Evolutionary conservation across 2,797 vertebrate genomes (phyloP), one percentile per base, ranked within the genome.

Genomic region (Lacerta agilis): DNA sequence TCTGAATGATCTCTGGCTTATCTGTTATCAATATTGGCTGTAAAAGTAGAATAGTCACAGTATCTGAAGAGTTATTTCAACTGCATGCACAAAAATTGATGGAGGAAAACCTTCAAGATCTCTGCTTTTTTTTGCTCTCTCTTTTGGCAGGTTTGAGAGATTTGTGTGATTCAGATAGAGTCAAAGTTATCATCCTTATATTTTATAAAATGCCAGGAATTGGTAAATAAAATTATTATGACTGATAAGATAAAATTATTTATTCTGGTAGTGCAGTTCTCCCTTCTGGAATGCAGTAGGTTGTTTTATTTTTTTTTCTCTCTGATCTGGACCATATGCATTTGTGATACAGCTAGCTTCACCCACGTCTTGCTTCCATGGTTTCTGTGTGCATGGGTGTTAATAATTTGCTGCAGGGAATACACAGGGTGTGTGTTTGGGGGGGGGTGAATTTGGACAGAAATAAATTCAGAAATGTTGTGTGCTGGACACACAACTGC

Each of bases 91-190:
- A 55, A 72, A 92, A 69, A 61, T 64, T 72, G 75, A 0, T 66
- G 49, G 67, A 4, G 79, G 83, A 86, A 4, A 2, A 0, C 20
- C 29, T 0, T 15, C 20, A 61, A 77, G 8, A 86, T 81, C 55
- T 75, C 0, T 2, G 82, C 79, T 90, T 64, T 10, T 10, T 33
- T 5, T 17, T 45, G 73, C 10, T 36, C n/a, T 41, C 23, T 43
- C 23, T 71, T 20, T 71, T 71, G 29, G 43, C 49, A 64, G 13
- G 25, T 87, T 87, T 82, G 64, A 87, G 71, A 76, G 55, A 82
- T 87, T 64, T 85, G 49, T 45, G 41, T 15, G 11, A 45, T 69
- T 79, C 75, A 71, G 20, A 79, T 69, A 71, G 25, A 88, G 38
- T 61, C 8, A 49, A 83, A 88, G 33, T 78, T 78, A 71, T 17